Evolutionary conservation across 2,797 vertebrate species (phyloP).

Genomic region (Alauda arvensis): DNA sequence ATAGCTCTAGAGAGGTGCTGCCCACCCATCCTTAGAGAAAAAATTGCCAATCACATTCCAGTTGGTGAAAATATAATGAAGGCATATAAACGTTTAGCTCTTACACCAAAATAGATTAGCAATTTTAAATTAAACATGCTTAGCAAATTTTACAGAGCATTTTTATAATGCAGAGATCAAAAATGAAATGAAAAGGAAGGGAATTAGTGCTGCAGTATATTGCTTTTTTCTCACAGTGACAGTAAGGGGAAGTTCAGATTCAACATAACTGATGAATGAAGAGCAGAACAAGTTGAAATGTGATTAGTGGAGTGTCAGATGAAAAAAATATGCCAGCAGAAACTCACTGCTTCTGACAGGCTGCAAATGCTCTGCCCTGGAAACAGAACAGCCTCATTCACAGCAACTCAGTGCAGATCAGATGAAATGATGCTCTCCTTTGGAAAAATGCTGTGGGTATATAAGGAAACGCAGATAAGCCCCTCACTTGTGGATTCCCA

Average conservation of each 20-base stretch:
- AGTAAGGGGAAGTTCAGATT: not conserved
- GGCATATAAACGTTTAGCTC: not conserved
- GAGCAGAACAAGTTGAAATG: not conserved
- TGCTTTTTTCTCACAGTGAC: not conserved
- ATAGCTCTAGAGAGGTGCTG: not conserved
- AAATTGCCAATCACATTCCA: not conserved
- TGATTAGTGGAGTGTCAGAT: not conserved
- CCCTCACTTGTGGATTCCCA: rapidly evolving
- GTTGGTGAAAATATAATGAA: not conserved
- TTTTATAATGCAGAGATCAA: not conserved
- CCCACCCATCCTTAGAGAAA: not conserved
- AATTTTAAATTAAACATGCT: not conserved
- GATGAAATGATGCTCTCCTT: not conserved
- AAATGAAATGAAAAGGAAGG: not conserved
- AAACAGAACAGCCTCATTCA: not conserved
- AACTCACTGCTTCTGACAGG: not conserved
- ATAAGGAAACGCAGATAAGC: not conserved
- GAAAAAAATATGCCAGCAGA: not conserved
- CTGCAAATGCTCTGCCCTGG: not conserved
- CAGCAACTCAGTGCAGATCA: not conserved
- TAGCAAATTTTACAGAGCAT: not conserved
- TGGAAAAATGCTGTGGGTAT: not conserved
- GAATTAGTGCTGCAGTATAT: not conserved
- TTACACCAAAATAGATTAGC: not conserved
- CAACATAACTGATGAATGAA: not conserved